A percentile compares a stretch with the other conserved stretches of the same genome.
phyloP scores from a whole-genome alignment of 1,140 invertebrate species.

The Vanessa atalanta region DNA sequence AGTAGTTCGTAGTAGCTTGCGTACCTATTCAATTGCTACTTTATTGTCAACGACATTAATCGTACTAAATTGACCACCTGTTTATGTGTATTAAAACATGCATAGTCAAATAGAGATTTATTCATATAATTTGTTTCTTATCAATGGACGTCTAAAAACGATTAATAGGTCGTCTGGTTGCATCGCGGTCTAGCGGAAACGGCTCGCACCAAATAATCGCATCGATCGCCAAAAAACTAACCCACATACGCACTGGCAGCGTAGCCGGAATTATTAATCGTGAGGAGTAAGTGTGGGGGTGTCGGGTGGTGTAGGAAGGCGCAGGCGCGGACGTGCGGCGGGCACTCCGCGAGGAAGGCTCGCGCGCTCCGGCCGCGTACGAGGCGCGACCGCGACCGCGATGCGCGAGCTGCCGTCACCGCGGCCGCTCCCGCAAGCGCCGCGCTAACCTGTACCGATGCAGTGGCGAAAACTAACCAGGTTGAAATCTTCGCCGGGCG shows the following conservation, averaged over 20 bases:
- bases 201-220: slow-evolving; percentile 71
- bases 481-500: slow-evolving; percentile 85
- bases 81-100: background rate
- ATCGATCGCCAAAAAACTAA: slow-evolving; percentile 80
- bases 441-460: slow-evolving; percentile 80
- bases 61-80: background rate
- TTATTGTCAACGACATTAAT: background rate
- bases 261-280: slow-evolving; percentile 80
- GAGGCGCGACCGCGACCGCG: slow-evolving; percentile 60
- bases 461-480: slow-evolving; percentile 88
- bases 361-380: slow-evolving; percentile 71
- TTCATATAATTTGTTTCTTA: background rate
- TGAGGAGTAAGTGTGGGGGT: slow-evolving; percentile 57
- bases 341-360: slow-evolving; percentile 71
- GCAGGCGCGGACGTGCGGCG: slow-evolving; percentile 59
- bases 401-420: slow-evolving; percentile 68
- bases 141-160: slow-evolving; percentile 39
- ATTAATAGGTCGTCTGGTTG: slow-evolving; percentile 68
- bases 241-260: slow-evolving; percentile 79
- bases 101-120: background rate
- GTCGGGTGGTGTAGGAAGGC: slow-evolving; percentile 42
- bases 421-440: slow-evolving; percentile 67
- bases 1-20: background rate
- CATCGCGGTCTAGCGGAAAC: slow-evolving; percentile 55
- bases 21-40: background rate